Evolutionary conservation across 2,797 vertebrate species (phyloP).

Genomic region (Gadopsis bispinosus): DNA sequence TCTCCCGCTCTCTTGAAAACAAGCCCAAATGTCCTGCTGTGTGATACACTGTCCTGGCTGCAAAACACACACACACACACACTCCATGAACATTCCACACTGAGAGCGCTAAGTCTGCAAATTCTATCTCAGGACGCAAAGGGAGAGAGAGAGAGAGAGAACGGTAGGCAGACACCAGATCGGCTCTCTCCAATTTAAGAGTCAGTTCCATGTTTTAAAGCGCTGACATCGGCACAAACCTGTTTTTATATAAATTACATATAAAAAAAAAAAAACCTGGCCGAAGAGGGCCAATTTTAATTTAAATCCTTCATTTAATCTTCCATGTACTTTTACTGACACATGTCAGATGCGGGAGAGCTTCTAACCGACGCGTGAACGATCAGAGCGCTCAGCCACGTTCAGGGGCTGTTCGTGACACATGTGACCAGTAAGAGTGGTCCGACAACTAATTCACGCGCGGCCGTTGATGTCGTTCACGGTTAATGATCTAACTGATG

Average conservation of each 20-base stretch:
- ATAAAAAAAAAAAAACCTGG: neutral
- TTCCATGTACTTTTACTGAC: neutral
- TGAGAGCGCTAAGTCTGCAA: slow-evolving; percentile 55
- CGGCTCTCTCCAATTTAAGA: neutral
- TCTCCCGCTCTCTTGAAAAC: slow-evolving; percentile 46
- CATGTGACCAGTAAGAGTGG: neutral
- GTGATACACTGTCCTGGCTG: slow-evolving; percentile 20
- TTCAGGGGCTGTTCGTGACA: neutral
- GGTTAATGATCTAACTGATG: slow-evolving; percentile 22
- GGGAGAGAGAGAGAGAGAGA: neutral
- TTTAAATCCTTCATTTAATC: neutral
- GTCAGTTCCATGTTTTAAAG: slow-evolving; percentile 10
- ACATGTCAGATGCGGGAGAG: neutral
- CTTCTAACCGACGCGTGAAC: neutral
- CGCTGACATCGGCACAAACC: neutral
- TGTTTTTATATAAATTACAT: neutral
- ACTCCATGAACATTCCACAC: slow-evolving; percentile 55
- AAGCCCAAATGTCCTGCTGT: slow-evolving; percentile 66
- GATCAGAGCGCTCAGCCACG: neutral
- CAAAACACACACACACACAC: slow-evolving; percentile 10
- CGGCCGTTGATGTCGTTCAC: neutral
- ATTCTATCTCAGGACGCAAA: slow-evolving; percentile 41
- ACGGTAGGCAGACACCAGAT: slow-evolving; percentile 1
- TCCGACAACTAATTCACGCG: neutral
- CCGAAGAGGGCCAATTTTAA: neutral